Percentiles rank a stretch among this genome's conserved stretches.
phyloP scores from a whole-genome alignment of 92 coral and sea anemone species.

The Epizoanthus stellaris region DNA sequence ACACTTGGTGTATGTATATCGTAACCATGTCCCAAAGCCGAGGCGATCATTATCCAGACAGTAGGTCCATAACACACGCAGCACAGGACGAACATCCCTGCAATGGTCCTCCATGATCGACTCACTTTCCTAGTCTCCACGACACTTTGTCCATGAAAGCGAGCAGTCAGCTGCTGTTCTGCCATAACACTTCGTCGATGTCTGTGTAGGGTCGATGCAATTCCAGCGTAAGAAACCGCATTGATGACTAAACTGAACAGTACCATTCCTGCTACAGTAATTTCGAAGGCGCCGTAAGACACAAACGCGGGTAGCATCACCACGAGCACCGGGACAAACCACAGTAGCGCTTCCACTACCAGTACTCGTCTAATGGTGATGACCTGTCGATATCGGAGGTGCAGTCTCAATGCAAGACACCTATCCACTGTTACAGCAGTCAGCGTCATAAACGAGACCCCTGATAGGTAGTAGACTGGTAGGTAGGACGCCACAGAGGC shows the following conservation, averaged over 20 bases:
- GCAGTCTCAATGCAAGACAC: conserved; percentile 48
- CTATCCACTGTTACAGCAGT: conserved; percentile 58
- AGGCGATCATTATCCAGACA: conserved; percentile 16
- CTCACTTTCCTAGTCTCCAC: conserved; percentile 20
- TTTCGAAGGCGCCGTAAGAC: background rate
- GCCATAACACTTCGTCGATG: conserved; percentile 16
- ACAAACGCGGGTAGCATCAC: conserved; percentile 11
- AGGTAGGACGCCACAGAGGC: conserved; percentile 33
- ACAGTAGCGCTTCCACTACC: conserved; percentile 23
- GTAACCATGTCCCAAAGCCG: background rate
- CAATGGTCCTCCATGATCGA: conserved; percentile 18
- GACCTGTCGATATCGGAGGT: conserved; percentile 38
- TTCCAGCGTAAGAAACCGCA: conserved; percentile 9
- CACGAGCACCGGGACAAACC: conserved; percentile 7
- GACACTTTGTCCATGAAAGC: conserved; percentile 26
- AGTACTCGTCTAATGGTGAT: conserved; percentile 45
- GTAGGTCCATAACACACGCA: conserved; percentile 15
- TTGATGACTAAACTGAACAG: conserved; percentile 9
- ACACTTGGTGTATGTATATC: background rate
- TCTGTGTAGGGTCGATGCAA: conserved; percentile 13
- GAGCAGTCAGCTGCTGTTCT: conserved; percentile 9
- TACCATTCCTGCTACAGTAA: conserved; percentile 8
- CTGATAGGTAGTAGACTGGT: conserved; percentile 27
- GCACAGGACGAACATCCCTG: conserved; percentile 24
- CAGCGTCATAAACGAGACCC: conserved; percentile 52